Evolutionary conservation across 2,113 vertebrate species (phyloP).

Genomic region (Nothoprocta pentlandii): DNA sequence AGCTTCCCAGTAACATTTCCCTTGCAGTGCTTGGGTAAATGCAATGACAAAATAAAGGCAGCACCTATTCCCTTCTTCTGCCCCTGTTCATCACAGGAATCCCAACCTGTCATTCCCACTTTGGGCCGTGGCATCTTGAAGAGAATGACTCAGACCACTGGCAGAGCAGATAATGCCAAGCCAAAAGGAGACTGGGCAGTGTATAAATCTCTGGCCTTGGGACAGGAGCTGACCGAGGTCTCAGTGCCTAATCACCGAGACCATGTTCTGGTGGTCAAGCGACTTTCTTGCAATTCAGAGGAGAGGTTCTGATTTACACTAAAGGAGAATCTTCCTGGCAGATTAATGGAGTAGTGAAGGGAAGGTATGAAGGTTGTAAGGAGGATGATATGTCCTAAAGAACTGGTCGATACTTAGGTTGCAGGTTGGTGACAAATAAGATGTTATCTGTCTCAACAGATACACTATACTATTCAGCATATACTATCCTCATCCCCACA

Average conservation of each 20-base stretch:
- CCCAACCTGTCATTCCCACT: slow-evolving; percentile 36
- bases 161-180: slow-evolving; percentile 39
- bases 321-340: not conserved
- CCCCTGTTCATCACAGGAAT: slow-evolving; percentile 24
- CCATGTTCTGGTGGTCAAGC: not conserved
- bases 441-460: not conserved
- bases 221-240: not conserved
- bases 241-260: not conserved
- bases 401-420: not conserved
- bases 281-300: not conserved
- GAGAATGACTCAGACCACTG: slow-evolving; percentile 45
- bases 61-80: slow-evolving; percentile 17
- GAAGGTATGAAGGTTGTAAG: not conserved
- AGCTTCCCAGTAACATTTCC: slow-evolving; percentile 63
- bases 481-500: not conserved
- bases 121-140: not conserved
- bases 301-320: not conserved
- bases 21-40: slow-evolving; percentile 37
- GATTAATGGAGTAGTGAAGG: not conserved
- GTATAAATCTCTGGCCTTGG: slow-evolving; percentile 15
- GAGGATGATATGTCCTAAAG: not conserved
- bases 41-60: slow-evolving; percentile 56
- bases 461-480: not conserved
- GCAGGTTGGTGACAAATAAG: not conserved
- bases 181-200: not conserved